Base-by-base conservation (phyloP, 2,113 vertebrate genomes). In the Menura novaehollandiae region DNA sequence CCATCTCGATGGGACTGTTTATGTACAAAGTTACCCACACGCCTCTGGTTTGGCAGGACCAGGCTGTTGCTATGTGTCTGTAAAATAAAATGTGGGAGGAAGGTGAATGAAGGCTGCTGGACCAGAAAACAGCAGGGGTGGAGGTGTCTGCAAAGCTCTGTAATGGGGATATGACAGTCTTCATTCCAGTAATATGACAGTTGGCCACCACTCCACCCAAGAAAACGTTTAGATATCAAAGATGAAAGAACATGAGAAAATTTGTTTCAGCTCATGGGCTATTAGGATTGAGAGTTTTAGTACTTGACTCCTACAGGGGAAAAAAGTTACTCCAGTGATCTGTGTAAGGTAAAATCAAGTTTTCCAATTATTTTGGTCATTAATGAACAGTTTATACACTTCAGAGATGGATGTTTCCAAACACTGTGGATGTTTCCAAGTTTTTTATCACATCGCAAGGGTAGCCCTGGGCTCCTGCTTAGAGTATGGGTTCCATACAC, bases 91-190 rank as follows among this genome's bases (percentile, higher is more conserved):
- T 23, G 33, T 66, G 73, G 15, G 69, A 93, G 69, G 60, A 64
- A 49, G 41, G 71, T 86, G 90, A 92, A 79, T 56, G 90, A 92
- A 94, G 39, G 60, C 41, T 93, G 47, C 73, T 94, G 88, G 85
- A 75, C 77, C 49, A 85, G 79, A 84, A 91, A 43, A 8, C 64
- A 63, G 75, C 82, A 69, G 88, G 75, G 37, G n/a, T 63, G 64
- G 76, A 94, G 63, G 88, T 85, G 43, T 90, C 63, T 90, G 88
- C 32, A 63, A 19, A 91, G 64, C 32, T 88, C 35, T 56, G 24
- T 39, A 23, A 18, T 19, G 32, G 72, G 88, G 22, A n/a, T 73
- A 3, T 85, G 82, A 75, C 86, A 84, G 62, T 27, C 53, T 72
- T 53, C 10, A 9, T 64, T 84, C 56, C 66, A 84, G 41, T 28